phyloP scores from a whole-genome alignment of 2,113 vertebrate species.

The Hippopotamus amphibius region DNA sequence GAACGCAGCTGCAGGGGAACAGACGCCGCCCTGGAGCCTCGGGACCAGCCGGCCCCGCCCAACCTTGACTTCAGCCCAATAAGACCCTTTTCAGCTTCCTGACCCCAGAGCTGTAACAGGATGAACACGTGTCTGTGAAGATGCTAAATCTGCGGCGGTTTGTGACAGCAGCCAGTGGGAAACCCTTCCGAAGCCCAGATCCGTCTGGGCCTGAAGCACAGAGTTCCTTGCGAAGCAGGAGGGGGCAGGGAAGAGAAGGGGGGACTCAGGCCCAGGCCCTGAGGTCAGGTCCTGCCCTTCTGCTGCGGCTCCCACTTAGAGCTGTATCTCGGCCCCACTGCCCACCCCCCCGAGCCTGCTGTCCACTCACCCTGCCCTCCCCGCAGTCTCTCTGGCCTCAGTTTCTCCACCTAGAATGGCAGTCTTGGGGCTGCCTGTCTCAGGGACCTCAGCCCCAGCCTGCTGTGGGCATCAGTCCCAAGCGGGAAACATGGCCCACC shows the following conservation, averaged over 20 bases:
- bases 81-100: background rate
- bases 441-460: background rate
- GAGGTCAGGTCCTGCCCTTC: background rate
- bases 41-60: background rate
- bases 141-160: rapidly evolving
- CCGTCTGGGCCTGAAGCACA: background rate
- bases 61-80: background rate
- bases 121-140: background rate
- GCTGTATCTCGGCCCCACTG: rapidly evolving
- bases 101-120: background rate
- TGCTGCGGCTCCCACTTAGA: background rate
- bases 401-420: background rate
- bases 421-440: background rate
- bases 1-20: rapidly evolving
- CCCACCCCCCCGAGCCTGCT: background rate
- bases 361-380: background rate
- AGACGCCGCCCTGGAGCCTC: rapidly evolving
- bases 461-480: background rate
- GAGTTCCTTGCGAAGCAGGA: rapidly evolving
- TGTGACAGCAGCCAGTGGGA: rapidly evolving
- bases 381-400: background rate
- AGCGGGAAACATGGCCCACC: rapidly evolving
- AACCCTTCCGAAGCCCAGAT: background rate
- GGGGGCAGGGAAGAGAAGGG: rapidly evolving
- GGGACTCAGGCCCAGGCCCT: background rate